Evolutionary conservation across 1,140 invertebrate genomes (phyloP).

Genomic region (Conopomorpha cramerella): DNA sequence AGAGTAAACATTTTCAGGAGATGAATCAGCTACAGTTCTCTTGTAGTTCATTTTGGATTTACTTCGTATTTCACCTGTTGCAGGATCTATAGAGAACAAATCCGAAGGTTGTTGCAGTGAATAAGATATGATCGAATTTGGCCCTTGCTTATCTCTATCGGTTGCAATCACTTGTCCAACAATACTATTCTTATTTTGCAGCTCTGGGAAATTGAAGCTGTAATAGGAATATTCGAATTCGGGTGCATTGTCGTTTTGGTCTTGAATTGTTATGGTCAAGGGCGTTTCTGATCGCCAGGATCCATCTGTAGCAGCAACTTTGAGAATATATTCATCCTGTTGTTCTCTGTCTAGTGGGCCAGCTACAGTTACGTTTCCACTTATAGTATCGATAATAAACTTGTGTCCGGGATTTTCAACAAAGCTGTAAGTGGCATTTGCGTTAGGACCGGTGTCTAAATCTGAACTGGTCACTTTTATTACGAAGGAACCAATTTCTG

Average conservation of each 20-base stretch:
- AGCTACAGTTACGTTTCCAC: constrained; percentile 91
- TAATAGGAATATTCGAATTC: constrained; percentile 88
- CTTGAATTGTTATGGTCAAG: constrained; percentile 90
- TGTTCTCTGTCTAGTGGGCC: constrained; percentile 83
- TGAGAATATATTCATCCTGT: constrained; percentile 88
- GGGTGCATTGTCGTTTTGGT: constrained; percentile 93
- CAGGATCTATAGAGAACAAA: constrained; percentile 87
- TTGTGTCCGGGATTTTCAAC: constrained; percentile 87
- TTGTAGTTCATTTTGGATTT: constrained; percentile 83
- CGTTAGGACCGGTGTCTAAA: constrained; percentile 83
- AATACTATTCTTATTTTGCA: constrained; percentile 76
- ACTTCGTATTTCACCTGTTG: constrained; percentile 87
- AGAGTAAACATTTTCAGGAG: constrained; percentile 86
- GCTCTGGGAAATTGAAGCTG: constrained; percentile 88
- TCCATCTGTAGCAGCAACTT: constrained; percentile 85
- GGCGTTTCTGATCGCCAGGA: constrained; percentile 89
- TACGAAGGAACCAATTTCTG: constrained; percentile 89
- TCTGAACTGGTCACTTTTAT: constrained; percentile 91
- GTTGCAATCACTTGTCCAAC: constrained; percentile 88
- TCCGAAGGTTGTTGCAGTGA: constrained; percentile 88
- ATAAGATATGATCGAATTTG: constrained; percentile 93
- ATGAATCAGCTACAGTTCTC: constrained; percentile 73
- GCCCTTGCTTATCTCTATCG: constrained; percentile 90
- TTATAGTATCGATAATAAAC: constrained; percentile 85
- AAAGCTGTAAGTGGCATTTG: constrained; percentile 87